A percentile compares a stretch with the other conserved stretches of the same genome.
These are phyloP conservation scores for Psettodes erumei DNA, from an alignment of 2,113 vertebrate genomes.

Conservation along the genomic window DNA sequence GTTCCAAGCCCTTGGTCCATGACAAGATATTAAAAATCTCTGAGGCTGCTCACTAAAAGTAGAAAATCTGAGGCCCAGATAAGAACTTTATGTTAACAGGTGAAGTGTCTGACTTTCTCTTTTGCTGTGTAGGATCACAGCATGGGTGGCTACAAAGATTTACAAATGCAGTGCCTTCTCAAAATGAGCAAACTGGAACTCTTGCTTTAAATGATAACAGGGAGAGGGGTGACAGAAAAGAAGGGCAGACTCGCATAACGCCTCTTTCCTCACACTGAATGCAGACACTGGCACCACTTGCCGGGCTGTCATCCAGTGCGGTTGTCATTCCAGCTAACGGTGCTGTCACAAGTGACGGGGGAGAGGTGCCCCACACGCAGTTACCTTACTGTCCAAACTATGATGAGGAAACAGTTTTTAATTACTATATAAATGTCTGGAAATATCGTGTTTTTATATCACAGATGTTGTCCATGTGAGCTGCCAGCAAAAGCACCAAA, in stretches of 20 bases:
- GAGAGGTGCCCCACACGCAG: neutral
- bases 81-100: neutral
- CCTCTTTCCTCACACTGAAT: neutral
- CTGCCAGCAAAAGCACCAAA: neutral
- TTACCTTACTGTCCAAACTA: neutral
- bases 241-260: no score
- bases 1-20: neutral
- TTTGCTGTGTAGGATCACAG: neutral
- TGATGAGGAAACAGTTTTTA: neutral
- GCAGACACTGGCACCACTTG: neutral
- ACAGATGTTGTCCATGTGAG: neutral
- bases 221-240: no score
- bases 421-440: neutral
- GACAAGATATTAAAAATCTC: neutral
- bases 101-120: neutral
- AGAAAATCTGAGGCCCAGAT: neutral
- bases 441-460: neutral
- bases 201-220: no score
- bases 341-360: neutral
- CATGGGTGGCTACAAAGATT: neutral
- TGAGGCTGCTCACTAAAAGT: neutral
- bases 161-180: neutral
- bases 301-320: neutral
- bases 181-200: neutral
- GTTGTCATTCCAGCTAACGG: neutral